Conservation (phyloP, 37 sponge, comb jelly and placozoan species). For the Eunapius fragilis region DNA sequence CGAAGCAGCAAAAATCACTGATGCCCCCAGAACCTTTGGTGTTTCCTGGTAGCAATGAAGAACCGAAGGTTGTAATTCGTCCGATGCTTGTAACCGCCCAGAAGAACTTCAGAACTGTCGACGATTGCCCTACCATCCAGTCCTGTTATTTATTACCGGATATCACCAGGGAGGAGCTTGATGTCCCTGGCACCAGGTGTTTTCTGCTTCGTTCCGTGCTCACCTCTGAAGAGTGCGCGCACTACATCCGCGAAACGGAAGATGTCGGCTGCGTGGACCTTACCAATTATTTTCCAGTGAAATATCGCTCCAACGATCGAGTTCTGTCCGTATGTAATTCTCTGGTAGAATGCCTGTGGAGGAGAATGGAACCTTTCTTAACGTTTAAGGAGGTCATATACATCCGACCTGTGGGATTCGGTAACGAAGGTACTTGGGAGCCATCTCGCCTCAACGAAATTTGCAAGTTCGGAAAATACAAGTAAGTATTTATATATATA, state of each 20-base stretch:
- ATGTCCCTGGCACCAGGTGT: conserved; percentile 22
- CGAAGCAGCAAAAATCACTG: too few relatives aligned
- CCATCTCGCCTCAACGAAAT: conserved; percentile 44
- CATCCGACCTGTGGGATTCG: conserved; percentile 41
- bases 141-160: not conserved
- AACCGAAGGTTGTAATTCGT: not conserved
- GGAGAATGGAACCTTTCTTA: conserved; percentile 16
- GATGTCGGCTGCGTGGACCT: conserved; percentile 22
- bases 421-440: conserved; percentile 50
- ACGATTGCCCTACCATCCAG: conserved; percentile 6
- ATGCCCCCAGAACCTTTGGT: too few relatives aligned
- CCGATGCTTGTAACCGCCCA: conserved; percentile 44
- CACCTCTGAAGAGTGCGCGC: conserved; percentile 27
- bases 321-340: conserved; percentile 30
- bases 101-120: conserved; percentile 28
- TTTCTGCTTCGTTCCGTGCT: conserved; percentile 27
- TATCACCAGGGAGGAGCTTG: too few relatives aligned
- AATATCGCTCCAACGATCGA: conserved; percentile 40
- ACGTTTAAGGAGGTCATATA: conserved; percentile 35
- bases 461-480: conserved; percentile 47
- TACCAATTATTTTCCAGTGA: conserved; percentile 7
- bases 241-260: conserved; percentile 38
- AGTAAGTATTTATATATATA: too few relatives aligned
- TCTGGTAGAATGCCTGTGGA: conserved; percentile 31
- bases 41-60: too few relatives aligned